Evolutionary conservation across 2,797 vertebrate genomes (phyloP), one percentile per base, ranked within the genome.

Genomic region (Phrynocephalus guinanensis): DNA sequence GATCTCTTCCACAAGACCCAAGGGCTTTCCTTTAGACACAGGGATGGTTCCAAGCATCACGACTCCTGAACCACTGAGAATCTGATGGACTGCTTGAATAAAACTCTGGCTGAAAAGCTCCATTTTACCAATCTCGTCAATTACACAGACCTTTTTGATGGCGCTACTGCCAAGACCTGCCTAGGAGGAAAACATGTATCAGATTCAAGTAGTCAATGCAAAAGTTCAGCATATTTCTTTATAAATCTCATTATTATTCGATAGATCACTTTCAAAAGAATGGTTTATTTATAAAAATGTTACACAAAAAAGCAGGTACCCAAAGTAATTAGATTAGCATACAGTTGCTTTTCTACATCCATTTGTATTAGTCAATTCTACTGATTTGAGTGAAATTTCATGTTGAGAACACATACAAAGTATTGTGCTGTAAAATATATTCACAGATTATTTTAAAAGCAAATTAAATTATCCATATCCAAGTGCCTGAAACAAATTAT

Each of bases 61-160:
- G 18, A 95, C 96, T 50, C 94, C 93, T 0, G 97, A 92, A 76
- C 88, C 78, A 44, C 97, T 96, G 88, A 99, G 95, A 0, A 90
- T 95, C 92, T 98, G 97, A 82, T 93, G 97, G 92, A 98, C 98
- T 1, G 96, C 97, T n/a, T 96, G 97, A 94, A 98, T 96, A 95
- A 99, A 99, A 1, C 97, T 87, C 93, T 98, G 98, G 90, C 99
- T 99, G 96, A 99, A 99, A 85, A 99, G 98, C 86, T 99, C 99
- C 99, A 99, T 99, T 95, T 98, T 99, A 71, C 99, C 98, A 13
- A 99, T 97, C 96, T 99, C 99, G 60, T 99, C 98, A 2, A 99
- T 97, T 94, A 99, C 91, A 60, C 98, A 99, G 71, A 99, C 96
- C 82, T 92, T 97, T 91, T 91, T 96, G 91, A 89, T 89, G 33